Percentiles rank a stretch among this genome's conserved stretches.
These are phyloP conservation scores for Pseudopleuronectes americanus DNA, from an alignment of 2,797 vertebrate species.

Conservation along the genomic window DNA sequence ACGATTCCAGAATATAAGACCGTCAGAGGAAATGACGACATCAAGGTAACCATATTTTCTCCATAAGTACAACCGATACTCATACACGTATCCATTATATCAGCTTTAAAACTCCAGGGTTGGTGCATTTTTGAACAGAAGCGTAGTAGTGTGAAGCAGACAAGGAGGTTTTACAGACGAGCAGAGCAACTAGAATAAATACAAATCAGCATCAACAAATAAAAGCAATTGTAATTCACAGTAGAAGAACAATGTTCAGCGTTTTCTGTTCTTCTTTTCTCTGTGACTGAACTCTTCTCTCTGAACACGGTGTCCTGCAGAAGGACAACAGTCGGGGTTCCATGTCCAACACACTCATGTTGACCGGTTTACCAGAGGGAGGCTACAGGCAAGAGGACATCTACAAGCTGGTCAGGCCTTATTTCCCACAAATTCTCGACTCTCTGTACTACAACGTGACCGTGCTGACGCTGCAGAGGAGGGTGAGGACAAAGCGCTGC, in stretches of 20 bases:
- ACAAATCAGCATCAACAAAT: no score
- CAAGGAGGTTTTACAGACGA: no score
- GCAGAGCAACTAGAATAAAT: no score
- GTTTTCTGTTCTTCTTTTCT: neutral
- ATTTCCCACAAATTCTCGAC: slow-evolving; percentile 72
- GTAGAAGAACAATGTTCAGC: neutral
- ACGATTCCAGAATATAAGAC: slow-evolving; percentile 58
- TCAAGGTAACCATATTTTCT: slow-evolving; percentile 36
- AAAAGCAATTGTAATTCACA: neutral
- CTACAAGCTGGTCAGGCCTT: slow-evolving; percentile 80
- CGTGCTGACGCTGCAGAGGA: slow-evolving; percentile 60
- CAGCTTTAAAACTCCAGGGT: no score
- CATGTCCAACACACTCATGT: slow-evolving; percentile 64
- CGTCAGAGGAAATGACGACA: neutral
- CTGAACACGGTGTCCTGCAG: slow-evolving; percentile 17
- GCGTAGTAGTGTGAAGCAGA: no score
- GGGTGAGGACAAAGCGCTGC: slow-evolving; percentile 48
- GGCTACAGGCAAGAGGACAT: slow-evolving; percentile 82
- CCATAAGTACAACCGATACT: no score
- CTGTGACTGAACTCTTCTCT: neutral
- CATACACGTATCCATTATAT: no score
- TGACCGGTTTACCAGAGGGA: slow-evolving; percentile 86
- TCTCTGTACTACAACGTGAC: slow-evolving; percentile 53
- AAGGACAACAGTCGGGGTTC: neutral
- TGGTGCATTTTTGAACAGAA: no score